phyloP scores from a whole-genome alignment of 1,140 invertebrate genomes.

The Drosophila chauvacae region DNA sequence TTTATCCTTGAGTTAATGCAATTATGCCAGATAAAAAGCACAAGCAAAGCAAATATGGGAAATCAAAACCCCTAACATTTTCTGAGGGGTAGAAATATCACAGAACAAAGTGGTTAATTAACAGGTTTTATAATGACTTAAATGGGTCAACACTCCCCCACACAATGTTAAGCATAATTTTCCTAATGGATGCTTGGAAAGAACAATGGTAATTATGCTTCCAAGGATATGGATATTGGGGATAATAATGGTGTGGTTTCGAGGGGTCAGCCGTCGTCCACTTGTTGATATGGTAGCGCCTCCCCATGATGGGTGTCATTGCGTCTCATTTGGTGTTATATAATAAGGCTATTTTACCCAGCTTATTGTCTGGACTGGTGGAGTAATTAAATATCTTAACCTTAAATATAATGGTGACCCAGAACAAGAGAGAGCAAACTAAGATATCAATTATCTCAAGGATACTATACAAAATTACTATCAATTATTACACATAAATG shows the following conservation, averaged over 20 bases:
- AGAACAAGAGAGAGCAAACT: neutral
- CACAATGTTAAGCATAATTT: conserved; percentile 49
- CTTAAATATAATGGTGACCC: neutral
- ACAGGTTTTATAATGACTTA: conserved; percentile 57
- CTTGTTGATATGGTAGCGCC: conserved; percentile 73
- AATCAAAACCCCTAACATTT: neutral
- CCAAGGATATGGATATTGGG: conserved; percentile 4
- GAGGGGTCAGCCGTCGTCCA: conserved; percentile 11
- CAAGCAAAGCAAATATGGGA: neutral
- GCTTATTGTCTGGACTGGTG: neutral
- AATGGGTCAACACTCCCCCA: conserved; percentile 53
- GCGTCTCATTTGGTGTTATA: conserved; percentile 47
- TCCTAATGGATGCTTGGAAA: conserved; percentile 55
- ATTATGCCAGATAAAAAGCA: conserved; percentile 3
- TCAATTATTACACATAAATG: neutral
- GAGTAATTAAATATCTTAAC: conserved; percentile 11
- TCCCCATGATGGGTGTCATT: conserved; percentile 21
- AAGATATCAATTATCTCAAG: neutral
- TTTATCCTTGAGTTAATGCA: neutral
- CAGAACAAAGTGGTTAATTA: conserved; percentile 59
- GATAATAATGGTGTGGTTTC: conserved; percentile 5
- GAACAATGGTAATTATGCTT: conserved; percentile 11
- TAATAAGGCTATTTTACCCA: conserved; percentile 10
- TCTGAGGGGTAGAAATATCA: neutral
- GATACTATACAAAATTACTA: neutral